phyloP scores from a whole-genome alignment of 2,113 vertebrate genomes.

The Gyps fulvus region DNA sequence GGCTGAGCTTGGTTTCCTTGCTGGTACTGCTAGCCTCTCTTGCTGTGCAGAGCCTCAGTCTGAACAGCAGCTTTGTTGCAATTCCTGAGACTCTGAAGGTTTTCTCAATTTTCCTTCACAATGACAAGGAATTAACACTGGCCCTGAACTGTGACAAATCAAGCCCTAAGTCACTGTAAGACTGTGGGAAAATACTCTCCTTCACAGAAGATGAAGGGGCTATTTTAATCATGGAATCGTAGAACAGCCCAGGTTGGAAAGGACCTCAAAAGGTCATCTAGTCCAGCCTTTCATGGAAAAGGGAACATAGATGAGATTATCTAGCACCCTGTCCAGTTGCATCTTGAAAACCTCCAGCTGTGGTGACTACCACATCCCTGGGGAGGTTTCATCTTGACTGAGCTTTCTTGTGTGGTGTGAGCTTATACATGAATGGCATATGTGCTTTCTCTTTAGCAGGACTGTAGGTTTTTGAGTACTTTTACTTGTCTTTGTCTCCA shows the following conservation, averaged over 20 bases:
- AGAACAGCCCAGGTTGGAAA: background rate
- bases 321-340: background rate
- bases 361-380: background rate
- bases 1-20: background rate
- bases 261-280: background rate
- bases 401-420: background rate
- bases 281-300: background rate
- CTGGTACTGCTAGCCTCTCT: background rate
- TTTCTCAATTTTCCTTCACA: background rate
- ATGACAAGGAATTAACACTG: background rate
- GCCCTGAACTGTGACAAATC: background rate
- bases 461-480: background rate
- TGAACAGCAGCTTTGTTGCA: background rate
- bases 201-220: background rate
- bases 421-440: fast-evolving
- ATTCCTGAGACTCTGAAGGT: background rate
- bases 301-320: background rate
- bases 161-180: background rate
- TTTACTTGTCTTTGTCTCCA: background rate
- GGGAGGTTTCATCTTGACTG: background rate
- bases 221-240: background rate
- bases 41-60: background rate
- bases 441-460: background rate
- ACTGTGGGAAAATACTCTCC: background rate
- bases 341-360: background rate